Evolutionary conservation across 1,140 invertebrate species (phyloP).

Genomic region (Euura lappo): DNA sequence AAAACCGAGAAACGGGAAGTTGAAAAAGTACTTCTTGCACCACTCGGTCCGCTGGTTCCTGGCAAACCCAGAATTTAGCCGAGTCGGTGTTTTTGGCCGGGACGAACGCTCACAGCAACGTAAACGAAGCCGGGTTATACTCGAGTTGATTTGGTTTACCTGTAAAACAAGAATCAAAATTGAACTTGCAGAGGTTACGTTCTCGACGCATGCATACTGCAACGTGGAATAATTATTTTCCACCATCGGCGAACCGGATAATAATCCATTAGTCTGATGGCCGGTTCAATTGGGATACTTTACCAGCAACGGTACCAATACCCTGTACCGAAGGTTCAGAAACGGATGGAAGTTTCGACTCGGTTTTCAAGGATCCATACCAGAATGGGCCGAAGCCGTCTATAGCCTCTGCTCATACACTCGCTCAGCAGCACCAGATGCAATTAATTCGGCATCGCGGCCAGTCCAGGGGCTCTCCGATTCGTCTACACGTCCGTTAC

Average conservation of each 20-base stretch:
- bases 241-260: slow-evolving; percentile 38
- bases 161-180: background rate
- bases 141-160: background rate
- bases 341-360: too few relatives aligned
- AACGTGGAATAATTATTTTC: slow-evolving; percentile 38
- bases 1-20: too few relatives aligned
- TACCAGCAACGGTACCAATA: slow-evolving; percentile 28
- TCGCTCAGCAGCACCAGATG: slow-evolving; percentile 21
- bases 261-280: slow-evolving; percentile 47
- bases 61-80: background rate
- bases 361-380: too few relatives aligned
- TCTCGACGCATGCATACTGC: too few relatives aligned
- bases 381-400: too few relatives aligned
- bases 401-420: background rate
- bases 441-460: slow-evolving; percentile 42
- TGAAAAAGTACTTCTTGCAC: too few relatives aligned
- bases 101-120: too few relatives aligned
- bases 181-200: background rate
- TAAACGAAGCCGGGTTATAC: too few relatives aligned
- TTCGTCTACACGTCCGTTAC: too few relatives aligned
- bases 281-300: slow-evolving; percentile 35
- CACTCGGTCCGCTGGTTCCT: too few relatives aligned
- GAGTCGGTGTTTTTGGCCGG: background rate
- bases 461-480: slow-evolving; percentile 23
- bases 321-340: slow-evolving; percentile 16